Conservation (phyloP, 2,113 vertebrate species). For the Coracopsis vasa region DNA sequence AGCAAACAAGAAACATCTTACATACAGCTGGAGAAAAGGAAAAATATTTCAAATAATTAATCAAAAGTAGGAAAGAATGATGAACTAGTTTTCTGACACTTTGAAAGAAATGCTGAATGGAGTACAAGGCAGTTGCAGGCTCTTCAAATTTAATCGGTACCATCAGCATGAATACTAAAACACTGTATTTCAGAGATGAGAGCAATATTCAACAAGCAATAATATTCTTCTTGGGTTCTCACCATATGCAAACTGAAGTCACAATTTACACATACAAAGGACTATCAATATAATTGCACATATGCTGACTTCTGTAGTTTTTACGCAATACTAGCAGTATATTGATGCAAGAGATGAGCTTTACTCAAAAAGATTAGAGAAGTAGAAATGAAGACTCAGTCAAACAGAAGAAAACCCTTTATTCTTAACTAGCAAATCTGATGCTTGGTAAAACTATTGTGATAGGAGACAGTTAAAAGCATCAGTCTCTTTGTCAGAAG, state of each 20-base stretch:
- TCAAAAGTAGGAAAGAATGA: neutral
- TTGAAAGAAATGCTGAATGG: neutral
- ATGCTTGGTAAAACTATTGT: neutral
- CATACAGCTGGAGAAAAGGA: neutral
- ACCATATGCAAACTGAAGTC: rapidly evolving
- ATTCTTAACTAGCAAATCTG: neutral
- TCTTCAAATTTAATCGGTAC: neutral
- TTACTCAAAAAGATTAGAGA: neutral
- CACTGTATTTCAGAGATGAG: neutral
- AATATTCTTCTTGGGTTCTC: neutral
- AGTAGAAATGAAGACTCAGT: neutral
- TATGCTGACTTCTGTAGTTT: neutral
- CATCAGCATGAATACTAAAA: neutral
- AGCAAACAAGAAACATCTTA: neutral
- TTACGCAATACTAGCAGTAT: neutral
- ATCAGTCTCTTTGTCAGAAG: neutral
- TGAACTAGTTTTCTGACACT: neutral
- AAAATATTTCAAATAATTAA: neutral
- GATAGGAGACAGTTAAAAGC: neutral
- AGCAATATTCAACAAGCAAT: neutral
- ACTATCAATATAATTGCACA: neutral
- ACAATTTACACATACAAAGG: neutral
- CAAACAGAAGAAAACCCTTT: neutral
- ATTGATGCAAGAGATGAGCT: neutral
- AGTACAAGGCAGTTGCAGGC: neutral